Conservation (phyloP, 2,888 invertebrate species). For the Frankliniella intonsa region DNA sequence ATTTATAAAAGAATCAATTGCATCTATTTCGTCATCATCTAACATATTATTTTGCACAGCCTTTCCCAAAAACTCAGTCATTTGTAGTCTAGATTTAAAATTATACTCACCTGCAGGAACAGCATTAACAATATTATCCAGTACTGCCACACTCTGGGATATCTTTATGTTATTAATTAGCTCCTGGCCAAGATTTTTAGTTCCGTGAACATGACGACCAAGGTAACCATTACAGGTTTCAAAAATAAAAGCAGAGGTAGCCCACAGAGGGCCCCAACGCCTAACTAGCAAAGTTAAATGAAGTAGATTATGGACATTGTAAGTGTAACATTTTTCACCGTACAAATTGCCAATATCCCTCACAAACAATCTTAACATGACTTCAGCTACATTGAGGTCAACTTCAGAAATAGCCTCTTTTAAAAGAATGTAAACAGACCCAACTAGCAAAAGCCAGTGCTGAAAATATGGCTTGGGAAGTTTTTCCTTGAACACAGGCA, state of each 20-base stretch:
- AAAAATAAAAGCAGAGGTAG: neutral
- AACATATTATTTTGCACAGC: too few relatives aligned
- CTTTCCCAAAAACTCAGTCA: too few relatives aligned
- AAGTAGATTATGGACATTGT: neutral
- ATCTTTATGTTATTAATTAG: neutral
- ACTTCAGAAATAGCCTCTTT: neutral
- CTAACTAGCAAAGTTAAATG: neutral
- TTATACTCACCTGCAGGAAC: neutral
- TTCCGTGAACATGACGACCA: neutral
- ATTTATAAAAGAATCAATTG: too few relatives aligned
- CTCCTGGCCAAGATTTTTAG: neutral
- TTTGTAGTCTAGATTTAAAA: too few relatives aligned
- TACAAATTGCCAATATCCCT: neutral
- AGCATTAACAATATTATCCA: neutral
- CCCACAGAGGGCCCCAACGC: neutral
- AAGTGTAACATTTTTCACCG: neutral
- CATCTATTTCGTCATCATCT: too few relatives aligned
- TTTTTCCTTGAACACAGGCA: too few relatives aligned
- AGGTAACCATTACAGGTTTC: neutral
- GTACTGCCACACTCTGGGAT: neutral
- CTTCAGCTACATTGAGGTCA: neutral
- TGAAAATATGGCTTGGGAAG: neutral
- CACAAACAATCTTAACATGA: neutral
- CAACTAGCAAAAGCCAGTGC: neutral
- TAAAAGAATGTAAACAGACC: neutral